Evolutionary conservation across 2,797 vertebrate genomes (phyloP), one percentile per base, ranked within the genome.

Genomic region (Lateolabrax maculatus): DNA sequence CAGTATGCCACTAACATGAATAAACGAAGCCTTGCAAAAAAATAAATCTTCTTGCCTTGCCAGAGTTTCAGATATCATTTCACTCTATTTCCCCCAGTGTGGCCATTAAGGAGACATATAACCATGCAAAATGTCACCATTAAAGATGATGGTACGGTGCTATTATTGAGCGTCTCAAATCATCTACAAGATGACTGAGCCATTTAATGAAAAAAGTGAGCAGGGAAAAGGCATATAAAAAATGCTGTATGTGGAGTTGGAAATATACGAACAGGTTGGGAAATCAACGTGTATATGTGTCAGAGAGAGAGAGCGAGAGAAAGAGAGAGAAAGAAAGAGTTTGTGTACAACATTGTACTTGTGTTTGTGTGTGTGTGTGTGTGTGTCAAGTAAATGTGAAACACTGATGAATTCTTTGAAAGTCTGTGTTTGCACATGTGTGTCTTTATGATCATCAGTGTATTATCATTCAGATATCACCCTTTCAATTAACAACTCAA

Each of bases 81-180:
- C 84, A 77, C 43, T 81, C 79, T 68, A 72, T 80, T 84, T 88
- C 77, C 64, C 80, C 72, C 63, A 49, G 75, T 74, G 80, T 77
- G 74, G 56, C 85, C 75, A 84, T 88, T 86, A 88, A 81, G 71
- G 87, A 91, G 87, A 91, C 70, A 43, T 81, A 91, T 53, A 72
- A 83, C 70, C 68, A 84, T 66, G 63, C 67, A 80, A 76, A 87
- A 81, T 44, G 57, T 84, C 84, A 86, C 51, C 73, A 60, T 71
- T 89, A 88, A 89, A 87, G 85, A 85, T 84, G 87, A 89, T 80
- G 39, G 41, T 49, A 60, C 46, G 41, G 63, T 41, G 79, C 67
- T 78, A 56, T 87, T 86, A 83, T 70, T 77, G 81, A 88, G 65
- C n/a, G 3, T 73, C 83, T 84, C 76, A 79, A 67, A 81, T 87